Percentiles rank a stretch among this genome's conserved stretches.
phyloP scores from a whole-genome alignment of 2,888 invertebrate species.

The Amphipoea oculea region DNA sequence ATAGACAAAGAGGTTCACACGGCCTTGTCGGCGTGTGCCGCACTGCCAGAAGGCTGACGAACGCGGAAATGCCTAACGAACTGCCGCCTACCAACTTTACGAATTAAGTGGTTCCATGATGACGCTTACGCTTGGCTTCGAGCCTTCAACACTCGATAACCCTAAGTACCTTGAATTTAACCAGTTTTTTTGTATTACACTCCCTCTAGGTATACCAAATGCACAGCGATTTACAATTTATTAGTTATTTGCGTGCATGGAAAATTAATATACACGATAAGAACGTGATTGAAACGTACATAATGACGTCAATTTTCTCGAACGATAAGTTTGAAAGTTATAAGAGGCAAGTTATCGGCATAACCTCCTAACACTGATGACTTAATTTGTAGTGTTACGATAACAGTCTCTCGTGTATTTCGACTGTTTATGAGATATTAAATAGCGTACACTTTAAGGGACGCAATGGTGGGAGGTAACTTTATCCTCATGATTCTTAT shows the following conservation, averaged over 20 bases:
- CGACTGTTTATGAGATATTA: conserved; percentile 16
- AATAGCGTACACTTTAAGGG: background rate
- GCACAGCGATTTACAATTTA: conserved; percentile 38
- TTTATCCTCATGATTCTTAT: conserved; percentile 13
- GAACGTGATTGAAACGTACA: conserved; percentile 46
- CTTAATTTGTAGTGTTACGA: conserved; percentile 54
- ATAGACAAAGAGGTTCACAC: conserved; percentile 88
- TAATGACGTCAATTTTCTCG: conserved; percentile 61
- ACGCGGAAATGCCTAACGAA: conserved; percentile 83
- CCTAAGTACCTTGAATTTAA: conserved; percentile 61
- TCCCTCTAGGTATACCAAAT: conserved; percentile 30
- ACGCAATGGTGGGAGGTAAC: background rate
- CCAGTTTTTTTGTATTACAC: conserved; percentile 16
- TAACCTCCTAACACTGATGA: conserved; percentile 65
- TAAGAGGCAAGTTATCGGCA: conserved; percentile 55
- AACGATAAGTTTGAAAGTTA: conserved; percentile 52
- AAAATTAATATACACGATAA: conserved; percentile 60
- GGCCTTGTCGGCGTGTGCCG: conserved; percentile 86
- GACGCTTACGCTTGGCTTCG: conserved; percentile 66
- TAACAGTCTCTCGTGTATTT: conserved; percentile 35
- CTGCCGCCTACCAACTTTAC: conserved; percentile 86
- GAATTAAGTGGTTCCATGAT: conserved; percentile 77
- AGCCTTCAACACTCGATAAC: conserved; percentile 48
- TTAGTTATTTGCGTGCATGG: conserved; percentile 47
- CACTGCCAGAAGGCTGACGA: conserved; percentile 81